Conservation (phyloP, 2,888 invertebrate species). For the Polydrusus pterygomalis region DNA sequence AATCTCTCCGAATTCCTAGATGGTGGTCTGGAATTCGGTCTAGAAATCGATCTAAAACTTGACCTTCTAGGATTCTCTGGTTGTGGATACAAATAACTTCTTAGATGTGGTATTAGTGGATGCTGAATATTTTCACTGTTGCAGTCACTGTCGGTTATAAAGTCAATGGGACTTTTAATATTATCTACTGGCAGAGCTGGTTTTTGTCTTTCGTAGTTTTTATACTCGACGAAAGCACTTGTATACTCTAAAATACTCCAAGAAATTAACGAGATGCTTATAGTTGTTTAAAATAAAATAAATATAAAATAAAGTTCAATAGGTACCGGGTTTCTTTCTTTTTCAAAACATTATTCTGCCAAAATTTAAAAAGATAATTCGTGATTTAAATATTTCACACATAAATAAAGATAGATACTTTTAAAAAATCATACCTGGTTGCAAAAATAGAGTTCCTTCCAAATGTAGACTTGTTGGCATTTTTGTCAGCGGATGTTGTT, state of each 20-base stretch:
- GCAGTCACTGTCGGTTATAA: conserved; percentile 59
- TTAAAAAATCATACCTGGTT: conserved; percentile 39
- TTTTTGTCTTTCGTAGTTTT: conserved; percentile 61
- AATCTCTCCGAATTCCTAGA: conserved; percentile 14
- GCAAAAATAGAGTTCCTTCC: conserved; percentile 67
- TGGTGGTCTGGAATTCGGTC: conserved; percentile 22
- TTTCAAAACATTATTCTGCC: too few relatives aligned
- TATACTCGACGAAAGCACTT: conserved; percentile 66
- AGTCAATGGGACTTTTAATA: conserved; percentile 61
- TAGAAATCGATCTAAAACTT: conserved; percentile 58
- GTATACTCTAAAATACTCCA: conserved; percentile 71
- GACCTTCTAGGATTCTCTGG: conserved; percentile 51
- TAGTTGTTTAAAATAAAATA: too few relatives aligned
- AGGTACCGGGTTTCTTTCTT: too few relatives aligned
- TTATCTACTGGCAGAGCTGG: conserved; percentile 65
- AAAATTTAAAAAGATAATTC: too few relatives aligned
- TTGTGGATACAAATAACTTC: conserved; percentile 10
- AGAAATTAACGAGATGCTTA: too few relatives aligned
- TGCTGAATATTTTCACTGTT: conserved; percentile 55
- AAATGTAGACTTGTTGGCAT: conserved; percentile 72
- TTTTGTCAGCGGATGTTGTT: conserved; percentile 70
- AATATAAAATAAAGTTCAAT: too few relatives aligned
- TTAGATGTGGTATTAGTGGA: conserved; percentile 67
- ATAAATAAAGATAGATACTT: too few relatives aligned
- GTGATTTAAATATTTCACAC: too few relatives aligned